Percentiles rank a stretch among this genome's conserved stretches.
Evolutionary conservation across 1,140 invertebrate genomes (phyloP).

Genomic region (Thaumetopoea pityocampa): DNA sequence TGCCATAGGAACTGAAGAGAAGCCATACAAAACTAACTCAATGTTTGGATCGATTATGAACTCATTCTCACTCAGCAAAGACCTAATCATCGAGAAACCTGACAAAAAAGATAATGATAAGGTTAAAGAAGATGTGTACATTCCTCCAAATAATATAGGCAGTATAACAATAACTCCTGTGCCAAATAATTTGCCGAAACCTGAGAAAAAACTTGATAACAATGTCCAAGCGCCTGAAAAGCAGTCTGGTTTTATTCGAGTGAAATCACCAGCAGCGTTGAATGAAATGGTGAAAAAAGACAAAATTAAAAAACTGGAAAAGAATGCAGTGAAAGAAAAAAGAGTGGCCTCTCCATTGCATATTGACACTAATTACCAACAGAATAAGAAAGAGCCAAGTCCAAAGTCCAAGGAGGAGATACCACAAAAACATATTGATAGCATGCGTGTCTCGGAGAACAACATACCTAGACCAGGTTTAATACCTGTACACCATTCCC

Average conservation of each 20-base stretch:
- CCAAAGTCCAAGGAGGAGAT: slow-evolving; percentile 38
- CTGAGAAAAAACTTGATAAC: slow-evolving; percentile 29
- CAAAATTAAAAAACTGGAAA: slow-evolving; percentile 38
- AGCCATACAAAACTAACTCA: slow-evolving; percentile 33
- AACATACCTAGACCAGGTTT: slow-evolving; percentile 53
- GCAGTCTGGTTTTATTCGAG: slow-evolving; percentile 38
- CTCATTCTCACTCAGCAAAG: slow-evolving; percentile 38
- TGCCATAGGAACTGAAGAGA: slow-evolving; percentile 29
- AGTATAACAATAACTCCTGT: slow-evolving; percentile 68
- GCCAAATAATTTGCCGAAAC: slow-evolving; percentile 24
- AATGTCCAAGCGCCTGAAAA: slow-evolving; percentile 28
- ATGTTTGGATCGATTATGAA: slow-evolving; percentile 40
- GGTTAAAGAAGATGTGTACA: slow-evolving; percentile 52
- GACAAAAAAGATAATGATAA: slow-evolving; percentile 42
- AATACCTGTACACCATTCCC: slow-evolving; percentile 55
- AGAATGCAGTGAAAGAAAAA: slow-evolving; percentile 34
- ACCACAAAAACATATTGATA: slow-evolving; percentile 52
- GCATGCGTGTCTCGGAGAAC: slow-evolving; percentile 49
- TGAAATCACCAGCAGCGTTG: slow-evolving; percentile 56
- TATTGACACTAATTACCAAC: slow-evolving; percentile 46
- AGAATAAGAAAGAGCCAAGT: slow-evolving; percentile 26
- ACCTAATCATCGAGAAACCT: slow-evolving; percentile 42
- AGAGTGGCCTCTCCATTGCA: slow-evolving; percentile 40
- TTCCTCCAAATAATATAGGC: slow-evolving; percentile 58
- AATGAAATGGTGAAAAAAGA: slow-evolving; percentile 60